These are phyloP conservation scores for Brienomyrus brachyistius DNA, from an alignment of 2,113 vertebrate species.

Conservation along the genomic window DNA sequence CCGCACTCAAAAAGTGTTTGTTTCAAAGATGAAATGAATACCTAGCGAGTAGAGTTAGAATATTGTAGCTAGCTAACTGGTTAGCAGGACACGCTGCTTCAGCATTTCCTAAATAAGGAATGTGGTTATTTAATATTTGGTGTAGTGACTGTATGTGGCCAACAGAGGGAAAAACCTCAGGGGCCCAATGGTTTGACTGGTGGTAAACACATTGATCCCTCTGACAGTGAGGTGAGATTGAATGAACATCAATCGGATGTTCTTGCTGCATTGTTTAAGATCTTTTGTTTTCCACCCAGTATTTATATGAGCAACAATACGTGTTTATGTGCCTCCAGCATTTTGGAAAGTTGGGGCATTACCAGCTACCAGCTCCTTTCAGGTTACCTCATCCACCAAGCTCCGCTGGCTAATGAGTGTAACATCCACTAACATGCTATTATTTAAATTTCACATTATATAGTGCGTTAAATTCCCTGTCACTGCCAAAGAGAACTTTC, in stretches of 20 bases:
- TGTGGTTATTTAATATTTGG: neutral
- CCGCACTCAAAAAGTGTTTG: neutral
- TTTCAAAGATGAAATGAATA: neutral
- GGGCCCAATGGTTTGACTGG: neutral
- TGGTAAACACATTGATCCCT: neutral
- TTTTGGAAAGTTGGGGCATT: neutral
- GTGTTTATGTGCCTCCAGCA: neutral
- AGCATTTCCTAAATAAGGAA: neutral
- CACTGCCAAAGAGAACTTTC: neutral
- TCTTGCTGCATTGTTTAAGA: neutral
- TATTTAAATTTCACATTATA: conserved; percentile 8
- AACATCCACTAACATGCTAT: neutral
- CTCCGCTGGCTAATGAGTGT: neutral
- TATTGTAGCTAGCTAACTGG: too few relatives aligned
- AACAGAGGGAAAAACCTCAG: neutral
- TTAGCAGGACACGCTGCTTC: neutral
- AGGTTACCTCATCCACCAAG: neutral
- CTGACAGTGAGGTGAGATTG: neutral
- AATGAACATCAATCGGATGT: neutral
- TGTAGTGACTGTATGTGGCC: neutral
- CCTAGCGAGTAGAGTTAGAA: neutral
- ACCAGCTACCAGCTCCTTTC: neutral
- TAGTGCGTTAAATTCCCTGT: neutral
- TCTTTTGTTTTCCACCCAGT: neutral
- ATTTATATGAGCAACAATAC: neutral